These are phyloP conservation scores for Diprion similis DNA, from an alignment of 1,140 invertebrate species.

Conservation along the genomic window DNA sequence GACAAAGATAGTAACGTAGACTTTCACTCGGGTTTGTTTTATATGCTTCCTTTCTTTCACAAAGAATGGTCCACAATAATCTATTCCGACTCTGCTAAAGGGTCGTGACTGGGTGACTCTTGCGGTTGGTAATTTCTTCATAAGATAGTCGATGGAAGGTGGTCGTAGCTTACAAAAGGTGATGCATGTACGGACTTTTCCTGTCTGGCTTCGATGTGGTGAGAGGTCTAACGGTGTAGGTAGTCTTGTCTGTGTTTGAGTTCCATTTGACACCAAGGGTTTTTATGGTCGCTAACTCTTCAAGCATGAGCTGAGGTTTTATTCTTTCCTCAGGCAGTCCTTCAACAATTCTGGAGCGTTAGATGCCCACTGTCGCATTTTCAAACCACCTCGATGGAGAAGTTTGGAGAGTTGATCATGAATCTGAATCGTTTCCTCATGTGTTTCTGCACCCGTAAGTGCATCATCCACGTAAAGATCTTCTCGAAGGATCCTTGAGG, in stretches of 20 bases:
- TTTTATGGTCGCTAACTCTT: slow-evolving; percentile 12
- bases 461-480: slow-evolving; percentile 51
- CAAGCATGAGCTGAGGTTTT: slow-evolving; percentile 4
- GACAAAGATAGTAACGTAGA: slow-evolving; percentile 38
- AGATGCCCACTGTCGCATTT: slow-evolving; percentile 36
- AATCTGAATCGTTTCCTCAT: slow-evolving; percentile 31
- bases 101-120: slow-evolving; percentile 22
- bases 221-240: slow-evolving; percentile 12
- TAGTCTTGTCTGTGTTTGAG: slow-evolving; percentile 7
- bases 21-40: slow-evolving; percentile 26
- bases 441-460: too few relatives aligned
- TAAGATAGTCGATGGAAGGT: slow-evolving; percentile 11
- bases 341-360: slow-evolving; percentile 21
- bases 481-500: slow-evolving; percentile 32
- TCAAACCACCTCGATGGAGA: slow-evolving; percentile 33
- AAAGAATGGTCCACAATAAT: slow-evolving; percentile 32
- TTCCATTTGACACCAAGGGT: slow-evolving; percentile 18
- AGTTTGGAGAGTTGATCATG: slow-evolving; percentile 34
- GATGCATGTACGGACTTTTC: too few relatives aligned
- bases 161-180: too few relatives aligned
- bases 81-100: slow-evolving; percentile 25
- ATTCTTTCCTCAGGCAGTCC: neutral
- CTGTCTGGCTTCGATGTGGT: neutral
- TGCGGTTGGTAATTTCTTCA: slow-evolving; percentile 23
- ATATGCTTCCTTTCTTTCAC: slow-evolving; percentile 13